phyloP scores from a whole-genome alignment of 2,113 vertebrate species.

The Aegithalos caudatus region DNA sequence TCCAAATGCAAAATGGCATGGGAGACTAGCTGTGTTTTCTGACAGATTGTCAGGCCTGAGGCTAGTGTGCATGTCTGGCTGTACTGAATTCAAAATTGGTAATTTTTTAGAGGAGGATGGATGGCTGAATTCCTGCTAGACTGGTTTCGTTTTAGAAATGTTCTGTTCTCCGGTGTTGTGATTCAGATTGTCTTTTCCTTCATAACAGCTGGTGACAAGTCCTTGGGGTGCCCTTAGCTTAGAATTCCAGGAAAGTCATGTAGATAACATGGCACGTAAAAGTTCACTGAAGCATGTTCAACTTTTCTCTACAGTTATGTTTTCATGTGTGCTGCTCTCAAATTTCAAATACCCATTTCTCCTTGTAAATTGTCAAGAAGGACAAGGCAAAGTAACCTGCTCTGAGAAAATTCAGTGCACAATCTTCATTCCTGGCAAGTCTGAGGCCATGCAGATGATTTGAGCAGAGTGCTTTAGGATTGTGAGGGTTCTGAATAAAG shows the following conservation, averaged over 20 bases:
- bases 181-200: conserved; percentile 24
- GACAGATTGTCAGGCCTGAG: conserved; percentile 50
- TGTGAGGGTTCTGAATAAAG: neutral
- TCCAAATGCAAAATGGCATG: neutral
- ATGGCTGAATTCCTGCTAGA: neutral
- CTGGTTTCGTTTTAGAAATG: neutral
- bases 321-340: neutral
- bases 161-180: neutral
- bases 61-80: neutral
- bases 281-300: neutral
- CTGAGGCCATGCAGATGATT: neutral
- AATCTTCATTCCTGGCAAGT: neutral
- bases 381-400: neutral
- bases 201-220: conserved; percentile 16
- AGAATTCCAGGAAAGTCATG: conserved; percentile 3
- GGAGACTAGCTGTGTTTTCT: conserved; percentile 13
- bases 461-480: neutral
- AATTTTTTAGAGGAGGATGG: conserved; percentile 19
- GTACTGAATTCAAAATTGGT: neutral
- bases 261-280: neutral
- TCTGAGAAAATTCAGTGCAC: neutral
- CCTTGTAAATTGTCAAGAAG: neutral
- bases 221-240: conserved; percentile 15
- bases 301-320: neutral
- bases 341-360: neutral